Base-by-base conservation (phyloP, 92 coral and sea anemone species). In the Phymanthus crucifer region DNA sequence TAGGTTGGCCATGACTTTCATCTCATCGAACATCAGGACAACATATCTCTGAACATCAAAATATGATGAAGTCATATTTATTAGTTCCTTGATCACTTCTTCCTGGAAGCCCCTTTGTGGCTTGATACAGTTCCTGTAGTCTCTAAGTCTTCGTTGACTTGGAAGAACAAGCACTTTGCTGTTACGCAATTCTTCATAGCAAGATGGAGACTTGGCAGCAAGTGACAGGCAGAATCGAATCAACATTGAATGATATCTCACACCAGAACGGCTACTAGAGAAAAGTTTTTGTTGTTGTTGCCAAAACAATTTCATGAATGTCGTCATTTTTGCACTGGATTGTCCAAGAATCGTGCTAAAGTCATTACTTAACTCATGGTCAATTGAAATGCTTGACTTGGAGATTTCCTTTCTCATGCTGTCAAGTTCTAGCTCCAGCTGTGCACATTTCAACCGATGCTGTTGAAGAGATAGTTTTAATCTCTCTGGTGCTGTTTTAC, bases 231-330 rank as follows among this genome's bases (percentile, higher is more conserved):
- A 58, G 38, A 80, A 89, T 46, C 89, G 36, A 5, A 88, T 89
- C n/a, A 89, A 46, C 89, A 83, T 84, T 9, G 89, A 87, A 61
- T 89, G 93, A 73, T 85, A 89, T 23, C 89, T 54, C 27, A 84
- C 80, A 6, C 87, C 85, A 14, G 82, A 68, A 21, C 37, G 23
- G 69, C 88, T 79, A 54, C 83, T 81, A n/a, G n/a, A n/a, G n/a
- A n/a, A n/a, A n/a, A n/a, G n/a, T n/a, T n/a, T n/a, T n/a, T n/a
- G n/a, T n/a, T n/a, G n/a, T n/a, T n/a, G n/a, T n/a, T n/a, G n/a
- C n/a, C n/a, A n/a, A n/a, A n/a, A n/a, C n/a, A n/a, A 6, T 12
- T 75, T 76, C 89, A 86, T 86, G 72, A 77, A 78, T 26, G 89
- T 82, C 35, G 89, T 75, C 50, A 72, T 54, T 40, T 74, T 74